phyloP scores from a whole-genome alignment of 92 coral and sea anemone species.

The Meandrina meandrites region DNA sequence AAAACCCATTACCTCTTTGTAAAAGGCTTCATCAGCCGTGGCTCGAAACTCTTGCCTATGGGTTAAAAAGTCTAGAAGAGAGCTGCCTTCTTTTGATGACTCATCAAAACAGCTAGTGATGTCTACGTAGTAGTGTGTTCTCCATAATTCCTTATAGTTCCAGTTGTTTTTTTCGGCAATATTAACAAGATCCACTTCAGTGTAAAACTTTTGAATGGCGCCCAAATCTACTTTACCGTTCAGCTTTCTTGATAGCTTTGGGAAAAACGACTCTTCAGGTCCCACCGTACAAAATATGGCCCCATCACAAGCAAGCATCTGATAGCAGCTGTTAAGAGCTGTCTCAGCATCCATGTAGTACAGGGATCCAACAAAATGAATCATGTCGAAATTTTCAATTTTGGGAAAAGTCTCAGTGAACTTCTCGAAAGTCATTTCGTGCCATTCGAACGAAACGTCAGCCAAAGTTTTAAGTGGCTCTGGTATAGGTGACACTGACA shows the following conservation, averaged over 20 bases:
- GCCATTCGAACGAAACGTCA: conserved; percentile 19
- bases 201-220: conserved; percentile 7
- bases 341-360: conserved; percentile 31
- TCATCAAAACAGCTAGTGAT: conserved; percentile 24
- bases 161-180: conserved; percentile 7
- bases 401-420: not conserved
- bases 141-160: conserved; percentile 8
- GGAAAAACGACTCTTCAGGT: not conserved
- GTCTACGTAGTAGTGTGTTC: not conserved
- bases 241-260: not conserved
- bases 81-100: conserved; percentile 11
- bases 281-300: conserved; percentile 11
- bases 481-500: not conserved
- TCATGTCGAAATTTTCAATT: not conserved
- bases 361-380: conserved; percentile 21
- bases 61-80: conserved; percentile 23
- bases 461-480: not conserved
- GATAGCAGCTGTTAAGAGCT: not conserved
- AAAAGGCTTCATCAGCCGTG: not conserved
- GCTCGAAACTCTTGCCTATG: conserved; percentile 3
- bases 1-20: conserved; percentile 5
- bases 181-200: not conserved
- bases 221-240: not conserved
- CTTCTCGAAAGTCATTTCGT: not conserved
- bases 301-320: not conserved